phyloP scores from a whole-genome alignment of 2,113 vertebrate species.

The Hippoglossus stenolepis region DNA sequence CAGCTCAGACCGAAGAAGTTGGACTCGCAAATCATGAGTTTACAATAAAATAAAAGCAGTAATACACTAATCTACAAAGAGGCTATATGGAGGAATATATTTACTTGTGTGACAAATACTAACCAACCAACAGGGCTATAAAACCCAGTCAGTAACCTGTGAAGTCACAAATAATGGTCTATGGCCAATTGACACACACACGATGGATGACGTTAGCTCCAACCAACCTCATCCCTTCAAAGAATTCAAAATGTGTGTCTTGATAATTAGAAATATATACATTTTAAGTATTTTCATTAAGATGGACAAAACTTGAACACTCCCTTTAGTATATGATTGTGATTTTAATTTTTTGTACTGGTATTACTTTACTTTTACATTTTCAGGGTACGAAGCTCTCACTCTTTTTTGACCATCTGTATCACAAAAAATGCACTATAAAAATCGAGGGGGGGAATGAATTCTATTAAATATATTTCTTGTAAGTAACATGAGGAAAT shows the following conservation, averaged over 20 bases:
- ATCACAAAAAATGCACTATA: no score
- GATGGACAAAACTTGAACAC: no score
- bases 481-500: background rate
- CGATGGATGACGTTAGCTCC: no score
- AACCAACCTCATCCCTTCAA: no score
- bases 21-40: background rate
- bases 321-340: no score
- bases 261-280: no score
- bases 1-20: slow-evolving; percentile 9
- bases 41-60: background rate
- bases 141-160: no score
- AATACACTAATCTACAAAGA: background rate
- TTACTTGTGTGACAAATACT: background rate
- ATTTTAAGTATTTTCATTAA: no score
- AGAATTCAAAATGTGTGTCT: no score
- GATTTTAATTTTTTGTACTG: background rate
- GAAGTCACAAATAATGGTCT: no score
- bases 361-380: background rate
- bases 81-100: background rate
- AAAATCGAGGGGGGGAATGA: background rate
- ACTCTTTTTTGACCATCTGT: no score
- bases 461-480: background rate
- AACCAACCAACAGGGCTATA: background rate
- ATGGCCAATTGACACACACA: background rate
- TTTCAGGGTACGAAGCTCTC: background rate